Percentiles rank a stretch among this genome's conserved stretches.
phyloP scores from a whole-genome alignment of 2,113 vertebrate species.

The Nannobrachium achirus region DNA sequence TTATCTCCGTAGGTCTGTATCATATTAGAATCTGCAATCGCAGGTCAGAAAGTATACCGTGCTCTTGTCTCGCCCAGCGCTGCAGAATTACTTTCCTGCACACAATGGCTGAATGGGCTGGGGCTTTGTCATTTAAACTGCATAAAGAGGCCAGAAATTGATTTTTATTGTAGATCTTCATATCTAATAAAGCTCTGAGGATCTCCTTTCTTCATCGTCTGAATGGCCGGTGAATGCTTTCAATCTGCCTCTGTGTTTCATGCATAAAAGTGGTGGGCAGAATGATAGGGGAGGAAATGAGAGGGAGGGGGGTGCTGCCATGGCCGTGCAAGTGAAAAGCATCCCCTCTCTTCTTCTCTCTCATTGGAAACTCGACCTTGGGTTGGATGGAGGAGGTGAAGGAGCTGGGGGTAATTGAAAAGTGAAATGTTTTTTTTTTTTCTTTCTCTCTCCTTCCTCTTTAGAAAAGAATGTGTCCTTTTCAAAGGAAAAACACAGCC shows the following conservation, averaged over 20 bases:
- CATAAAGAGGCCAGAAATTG: conserved; percentile 99
- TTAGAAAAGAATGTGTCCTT: conserved; percentile 69
- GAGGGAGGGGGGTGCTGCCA: conserved; percentile 84
- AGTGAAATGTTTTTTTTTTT: conserved; percentile 74
- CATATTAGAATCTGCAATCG: conserved; percentile 97
- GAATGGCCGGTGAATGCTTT: conserved; percentile 99
- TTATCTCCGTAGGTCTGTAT: conserved; percentile 99
- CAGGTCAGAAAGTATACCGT: conserved; percentile 92
- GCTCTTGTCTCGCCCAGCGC: conserved; percentile 92
- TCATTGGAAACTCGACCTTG: conserved; percentile 71
- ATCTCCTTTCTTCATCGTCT: conserved; percentile 98
- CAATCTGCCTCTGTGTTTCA: conserved; percentile 99
- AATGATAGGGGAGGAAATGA: conserved; percentile 88
- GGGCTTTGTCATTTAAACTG: conserved; percentile 99
- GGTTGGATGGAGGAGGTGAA: conserved; percentile 71
- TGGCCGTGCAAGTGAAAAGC: conserved; percentile 90
- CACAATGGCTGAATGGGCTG: conserved; percentile 99
- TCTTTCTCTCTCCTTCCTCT: conserved; percentile 46
- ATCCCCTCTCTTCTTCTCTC: conserved; percentile 68
- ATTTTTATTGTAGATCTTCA: conserved; percentile 99
- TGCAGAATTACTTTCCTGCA: conserved; percentile 97
- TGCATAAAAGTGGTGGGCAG: conserved; percentile 96
- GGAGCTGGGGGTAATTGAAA: conserved; percentile 82
- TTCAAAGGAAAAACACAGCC: conserved; percentile 71
- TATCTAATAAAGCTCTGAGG: conserved; percentile 99